These are phyloP conservation scores for Rhabdophis nuchalis DNA, from an alignment of 2,797 vertebrate genomes.

Conservation along the genomic window DNA sequence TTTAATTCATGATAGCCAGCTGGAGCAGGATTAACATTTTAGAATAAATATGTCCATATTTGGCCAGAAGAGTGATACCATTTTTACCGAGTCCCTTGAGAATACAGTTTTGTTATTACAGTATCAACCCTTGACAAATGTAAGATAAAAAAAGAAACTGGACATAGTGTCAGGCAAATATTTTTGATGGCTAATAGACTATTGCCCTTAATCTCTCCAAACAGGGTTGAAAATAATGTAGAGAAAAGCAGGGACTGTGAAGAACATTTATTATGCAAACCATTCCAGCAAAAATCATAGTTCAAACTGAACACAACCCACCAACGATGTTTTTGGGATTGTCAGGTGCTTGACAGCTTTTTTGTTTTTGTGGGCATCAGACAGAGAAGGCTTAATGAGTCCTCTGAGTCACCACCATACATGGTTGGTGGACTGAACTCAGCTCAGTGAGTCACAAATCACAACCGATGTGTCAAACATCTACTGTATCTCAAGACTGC, in stretches of 20 bases:
- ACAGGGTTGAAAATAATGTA: constrained; percentile 28
- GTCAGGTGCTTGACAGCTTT: background rate
- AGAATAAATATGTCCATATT: background rate
- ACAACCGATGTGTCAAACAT: background rate
- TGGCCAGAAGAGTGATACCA: background rate
- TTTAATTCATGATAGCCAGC: background rate
- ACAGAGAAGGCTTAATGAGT: background rate
- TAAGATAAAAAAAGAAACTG: background rate
- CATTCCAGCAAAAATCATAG: background rate
- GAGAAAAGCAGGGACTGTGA: background rate
- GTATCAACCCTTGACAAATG: background rate
- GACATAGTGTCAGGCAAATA: constrained; percentile 29
- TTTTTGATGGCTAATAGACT: constrained; percentile 12
- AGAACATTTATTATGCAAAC: background rate
- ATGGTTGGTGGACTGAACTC: background rate
- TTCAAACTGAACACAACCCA: background rate
- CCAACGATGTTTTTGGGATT: background rate
- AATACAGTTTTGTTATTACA: constrained; percentile 38
- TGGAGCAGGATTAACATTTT: constrained; percentile 27
- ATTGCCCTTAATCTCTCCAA: constrained; percentile 39
- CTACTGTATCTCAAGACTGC: background rate
- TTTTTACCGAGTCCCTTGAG: constrained; percentile 19
- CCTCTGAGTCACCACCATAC: background rate
- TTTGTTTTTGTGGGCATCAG: background rate
- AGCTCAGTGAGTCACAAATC: constrained; percentile 10